Evolutionary conservation across 2,113 vertebrate genomes (phyloP).

Genomic region (Myiopsitta monachus): DNA sequence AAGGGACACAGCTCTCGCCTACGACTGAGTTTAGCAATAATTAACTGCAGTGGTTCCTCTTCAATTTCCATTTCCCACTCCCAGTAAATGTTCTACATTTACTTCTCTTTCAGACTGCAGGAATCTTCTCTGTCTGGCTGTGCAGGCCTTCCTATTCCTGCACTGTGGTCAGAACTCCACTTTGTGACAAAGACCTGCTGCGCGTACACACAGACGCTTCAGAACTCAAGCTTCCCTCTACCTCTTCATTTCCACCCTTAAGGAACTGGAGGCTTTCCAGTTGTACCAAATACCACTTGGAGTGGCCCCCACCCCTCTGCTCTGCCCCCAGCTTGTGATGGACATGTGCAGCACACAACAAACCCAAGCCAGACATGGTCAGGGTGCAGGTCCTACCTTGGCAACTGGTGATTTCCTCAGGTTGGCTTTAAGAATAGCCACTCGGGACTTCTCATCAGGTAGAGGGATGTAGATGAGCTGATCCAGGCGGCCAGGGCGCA

Average conservation of each 20-base stretch:
- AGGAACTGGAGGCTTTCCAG: neutral
- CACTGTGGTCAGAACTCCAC: neutral
- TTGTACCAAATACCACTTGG: accelerated
- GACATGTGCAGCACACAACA: accelerated
- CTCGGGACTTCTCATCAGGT: constrained; percentile 96
- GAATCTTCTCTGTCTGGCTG: neutral
- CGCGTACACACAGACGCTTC: neutral
- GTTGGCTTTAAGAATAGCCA: constrained; percentile 96
- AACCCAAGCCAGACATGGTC: neutral
- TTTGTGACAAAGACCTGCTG: neutral
- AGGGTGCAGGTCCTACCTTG: constrained; percentile 76
- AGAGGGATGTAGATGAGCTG: constrained; percentile 98
- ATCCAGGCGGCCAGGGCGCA: constrained; percentile 94
- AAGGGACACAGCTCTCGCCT: neutral
- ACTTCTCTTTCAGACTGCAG: neutral
- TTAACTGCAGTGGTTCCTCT: neutral
- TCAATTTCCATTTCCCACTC: neutral
- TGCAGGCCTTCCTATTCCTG: neutral
- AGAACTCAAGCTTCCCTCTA: neutral
- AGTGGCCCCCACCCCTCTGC: neutral
- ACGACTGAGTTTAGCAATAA: neutral
- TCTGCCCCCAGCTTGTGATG: neutral
- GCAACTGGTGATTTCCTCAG: constrained; percentile 97
- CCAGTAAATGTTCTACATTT: neutral
- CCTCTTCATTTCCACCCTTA: neutral